A percentile compares a stretch with the other conserved stretches of the same genome.
Conservation (phyloP, 2,113 vertebrate genomes). For the Regulus satrapa region DNA sequence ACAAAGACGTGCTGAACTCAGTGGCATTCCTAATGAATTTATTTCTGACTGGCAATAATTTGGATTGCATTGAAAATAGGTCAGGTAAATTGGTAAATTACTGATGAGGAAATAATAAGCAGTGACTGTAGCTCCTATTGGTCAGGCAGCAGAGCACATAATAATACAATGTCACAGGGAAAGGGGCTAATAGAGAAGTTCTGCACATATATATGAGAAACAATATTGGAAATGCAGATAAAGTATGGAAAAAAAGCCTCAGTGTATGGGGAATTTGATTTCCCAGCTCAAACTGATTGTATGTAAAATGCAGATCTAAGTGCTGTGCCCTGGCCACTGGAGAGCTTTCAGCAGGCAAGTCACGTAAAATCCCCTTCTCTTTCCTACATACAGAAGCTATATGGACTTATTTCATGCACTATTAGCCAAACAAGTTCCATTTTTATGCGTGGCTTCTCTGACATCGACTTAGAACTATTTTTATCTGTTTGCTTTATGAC, state of each 20-base stretch:
- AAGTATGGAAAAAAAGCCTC: neutral
- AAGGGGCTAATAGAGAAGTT: neutral
- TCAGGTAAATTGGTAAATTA: neutral
- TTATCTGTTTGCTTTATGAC: neutral
- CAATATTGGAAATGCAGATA: neutral
- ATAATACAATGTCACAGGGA: neutral
- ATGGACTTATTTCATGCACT: neutral
- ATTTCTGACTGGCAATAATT: neutral
- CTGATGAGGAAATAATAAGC: neutral
- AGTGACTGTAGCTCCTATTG: neutral
- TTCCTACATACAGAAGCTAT: neutral
- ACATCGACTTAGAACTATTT: neutral
- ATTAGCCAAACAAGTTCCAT: neutral
- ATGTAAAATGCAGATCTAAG: neutral
- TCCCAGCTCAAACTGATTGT: neutral
- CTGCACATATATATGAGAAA: neutral
- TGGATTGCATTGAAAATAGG: neutral
- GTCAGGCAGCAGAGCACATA: neutral
- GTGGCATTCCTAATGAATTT: neutral
- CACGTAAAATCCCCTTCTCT: neutral
- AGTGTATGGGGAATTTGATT: neutral
- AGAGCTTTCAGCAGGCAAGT: neutral
- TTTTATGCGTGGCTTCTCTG: neutral
- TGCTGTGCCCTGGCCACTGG: neutral
- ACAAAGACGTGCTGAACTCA: neutral